Percentiles rank a stretch among this genome's conserved stretches.
These are phyloP conservation scores for Drosophila tripunctata DNA, from an alignment of 2,888 invertebrate species.

Conservation along the genomic window DNA sequence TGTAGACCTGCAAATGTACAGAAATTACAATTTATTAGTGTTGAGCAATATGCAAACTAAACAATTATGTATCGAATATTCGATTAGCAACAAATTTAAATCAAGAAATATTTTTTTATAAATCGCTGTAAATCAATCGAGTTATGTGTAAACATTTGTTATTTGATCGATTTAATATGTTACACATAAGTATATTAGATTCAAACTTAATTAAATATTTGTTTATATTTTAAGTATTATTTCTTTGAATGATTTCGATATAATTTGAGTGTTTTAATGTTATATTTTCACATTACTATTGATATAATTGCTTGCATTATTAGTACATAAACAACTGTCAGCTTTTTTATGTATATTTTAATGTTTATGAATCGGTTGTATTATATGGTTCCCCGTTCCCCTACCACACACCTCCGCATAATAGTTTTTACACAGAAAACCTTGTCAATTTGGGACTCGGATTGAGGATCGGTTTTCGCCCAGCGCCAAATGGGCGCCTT, in stretches of 20 bases:
- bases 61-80: neutral
- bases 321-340: slow-evolving; percentile 41
- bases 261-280: too few species aligned
- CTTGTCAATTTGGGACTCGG: slow-evolving; percentile 47
- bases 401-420: slow-evolving; percentile 77
- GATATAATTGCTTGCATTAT: neutral
- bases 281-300: neutral
- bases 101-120: neutral
- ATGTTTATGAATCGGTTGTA: neutral
- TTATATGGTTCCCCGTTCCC: neutral
- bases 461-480: slow-evolving; percentile 33
- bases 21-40: neutral
- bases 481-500: slow-evolving; percentile 47
- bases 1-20: slow-evolving; percentile 82
- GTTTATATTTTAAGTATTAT: too few species aligned
- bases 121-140: neutral
- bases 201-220: too few species aligned
- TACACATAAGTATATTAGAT: too few species aligned
- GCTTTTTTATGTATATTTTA: slow-evolving; percentile 4
- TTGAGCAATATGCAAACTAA: neutral
- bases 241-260: too few species aligned
- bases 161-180: too few species aligned
- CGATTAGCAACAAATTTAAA: neutral
- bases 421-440: slow-evolving; percentile 65
- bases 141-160: neutral